phyloP scores from a whole-genome alignment of 2,113 vertebrate genomes.

The Lasiurus cinereus region DNA sequence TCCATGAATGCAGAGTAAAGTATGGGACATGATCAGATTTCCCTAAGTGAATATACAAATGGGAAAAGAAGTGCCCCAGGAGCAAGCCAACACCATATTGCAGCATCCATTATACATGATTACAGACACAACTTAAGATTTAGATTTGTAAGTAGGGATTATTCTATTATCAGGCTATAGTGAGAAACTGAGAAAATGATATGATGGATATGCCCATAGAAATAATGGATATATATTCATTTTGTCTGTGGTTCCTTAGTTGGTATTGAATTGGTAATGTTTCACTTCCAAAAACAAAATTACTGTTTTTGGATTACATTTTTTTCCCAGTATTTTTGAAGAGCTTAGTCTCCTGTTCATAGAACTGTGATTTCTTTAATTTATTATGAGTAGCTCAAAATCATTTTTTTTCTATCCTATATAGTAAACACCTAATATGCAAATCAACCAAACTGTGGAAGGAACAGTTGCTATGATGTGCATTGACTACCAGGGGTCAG shows the following conservation, averaged over 20 bases:
- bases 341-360: conserved; percentile 7
- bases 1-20: neutral
- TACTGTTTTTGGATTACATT: neutral
- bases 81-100: neutral
- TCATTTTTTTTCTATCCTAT: conserved; percentile 7
- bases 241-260: neutral
- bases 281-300: conserved; percentile 26
- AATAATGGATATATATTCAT: neutral
- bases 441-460: no score
- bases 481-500: no score
- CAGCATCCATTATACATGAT: accelerated
- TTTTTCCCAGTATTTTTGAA: neutral
- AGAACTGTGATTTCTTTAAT: neutral
- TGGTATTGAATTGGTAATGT: neutral
- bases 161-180: neutral
- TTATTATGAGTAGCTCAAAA: conserved; percentile 9
- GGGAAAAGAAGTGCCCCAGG: neutral
- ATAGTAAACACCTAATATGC: no score
- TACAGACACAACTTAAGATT: neutral
- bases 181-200: neutral
- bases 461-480: no score
- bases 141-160: neutral
- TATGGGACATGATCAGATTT: neutral
- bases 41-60: neutral
- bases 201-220: neutral